Evolutionary conservation across 2,113 vertebrate genomes (phyloP), one percentile per base, ranked within the genome.

Genomic region (Gracilinanus agilis): DNA sequence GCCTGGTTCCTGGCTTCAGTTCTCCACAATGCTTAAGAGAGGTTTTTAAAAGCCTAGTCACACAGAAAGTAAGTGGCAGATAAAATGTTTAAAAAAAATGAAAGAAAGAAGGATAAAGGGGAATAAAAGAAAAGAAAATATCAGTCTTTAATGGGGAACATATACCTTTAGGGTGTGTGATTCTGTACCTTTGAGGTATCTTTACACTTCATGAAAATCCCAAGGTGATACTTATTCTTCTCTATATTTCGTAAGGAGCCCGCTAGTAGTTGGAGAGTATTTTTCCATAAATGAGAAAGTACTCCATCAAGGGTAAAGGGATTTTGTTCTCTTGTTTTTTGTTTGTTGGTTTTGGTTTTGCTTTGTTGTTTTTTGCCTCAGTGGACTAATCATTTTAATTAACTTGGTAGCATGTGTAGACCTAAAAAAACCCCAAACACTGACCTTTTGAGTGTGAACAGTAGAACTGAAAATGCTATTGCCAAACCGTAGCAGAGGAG

Each of bases 381-480:
- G 88, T 44, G 88, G 88, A 89, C 25, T n/a, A 27, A 0, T 90
- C 25, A 25, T 90, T 44, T 44, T 93, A 93, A 83, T 94, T 96
- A 97, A 97, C 92, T 94, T 95, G 92, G 67, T 55, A 97, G 89
- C 89, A 54, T 88, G 90, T 91, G 7, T 94, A 94, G 53, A 61
- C 29, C 89, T 91, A 49, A 55, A 95, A 89, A 53, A 61, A 94
- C 96, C 9, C 11, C 10, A 29, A 56, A 7, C 29, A 89, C 54
- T 67, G 29, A 97, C 93, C 92, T 98, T 83, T 97, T 98, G 94
- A 96, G 97, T 88, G 97, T 88, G 92, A 97, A 92, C 91, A 97
- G 95, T 94, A 96, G 91, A 95, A 94, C 95, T 96, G 97, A 95
- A 97, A 97, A 96, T 96, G 90, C 95, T 97, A 88, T 91, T 97